phyloP scores from a whole-genome alignment of 2,888 invertebrate species.

The Automeris io region DNA sequence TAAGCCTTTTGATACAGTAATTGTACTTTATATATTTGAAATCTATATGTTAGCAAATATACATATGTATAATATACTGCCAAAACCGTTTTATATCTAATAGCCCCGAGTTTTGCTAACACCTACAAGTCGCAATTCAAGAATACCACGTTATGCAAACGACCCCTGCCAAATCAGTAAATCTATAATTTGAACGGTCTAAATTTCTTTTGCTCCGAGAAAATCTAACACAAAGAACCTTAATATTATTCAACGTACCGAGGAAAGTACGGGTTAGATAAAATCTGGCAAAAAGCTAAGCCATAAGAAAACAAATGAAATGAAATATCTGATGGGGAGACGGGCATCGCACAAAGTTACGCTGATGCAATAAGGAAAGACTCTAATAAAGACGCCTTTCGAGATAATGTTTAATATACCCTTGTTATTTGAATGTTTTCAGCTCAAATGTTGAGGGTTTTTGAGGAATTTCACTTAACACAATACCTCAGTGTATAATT shows the following conservation, averaged over 20 bases:
- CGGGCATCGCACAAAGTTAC: conserved; percentile 23
- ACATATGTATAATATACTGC: too few species aligned
- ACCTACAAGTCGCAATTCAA: background rate
- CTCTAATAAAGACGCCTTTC: conserved; percentile 30
- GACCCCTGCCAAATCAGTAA: background rate
- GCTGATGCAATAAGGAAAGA: conserved; percentile 31
- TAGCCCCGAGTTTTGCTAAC: background rate
- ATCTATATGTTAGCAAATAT: too few species aligned
- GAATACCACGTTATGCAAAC: background rate
- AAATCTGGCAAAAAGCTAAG: conserved; percentile 16
- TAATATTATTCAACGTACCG: conserved; percentile 11
- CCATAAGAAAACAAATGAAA: conserved; percentile 15
- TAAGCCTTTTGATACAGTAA: too few species aligned
- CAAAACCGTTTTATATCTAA: too few species aligned
- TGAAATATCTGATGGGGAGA: conserved; percentile 16
- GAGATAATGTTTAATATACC: conserved; percentile 29
- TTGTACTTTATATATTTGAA: too few species aligned
- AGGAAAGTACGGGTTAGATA: conserved; percentile 13
- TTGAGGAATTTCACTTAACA: too few species aligned
- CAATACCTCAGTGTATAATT: too few species aligned
- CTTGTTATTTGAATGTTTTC: conserved; percentile 14
- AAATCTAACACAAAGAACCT: conserved; percentile 3
- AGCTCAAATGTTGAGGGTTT: conserved; percentile 6
- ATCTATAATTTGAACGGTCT: background rate
- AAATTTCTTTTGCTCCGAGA: conserved; percentile 3